Percentiles rank a stretch among this genome's conserved stretches.
These are phyloP conservation scores for Stratiolaelaps scimitus DNA, from an alignment of 1,140 invertebrate species.

Conservation along the genomic window DNA sequence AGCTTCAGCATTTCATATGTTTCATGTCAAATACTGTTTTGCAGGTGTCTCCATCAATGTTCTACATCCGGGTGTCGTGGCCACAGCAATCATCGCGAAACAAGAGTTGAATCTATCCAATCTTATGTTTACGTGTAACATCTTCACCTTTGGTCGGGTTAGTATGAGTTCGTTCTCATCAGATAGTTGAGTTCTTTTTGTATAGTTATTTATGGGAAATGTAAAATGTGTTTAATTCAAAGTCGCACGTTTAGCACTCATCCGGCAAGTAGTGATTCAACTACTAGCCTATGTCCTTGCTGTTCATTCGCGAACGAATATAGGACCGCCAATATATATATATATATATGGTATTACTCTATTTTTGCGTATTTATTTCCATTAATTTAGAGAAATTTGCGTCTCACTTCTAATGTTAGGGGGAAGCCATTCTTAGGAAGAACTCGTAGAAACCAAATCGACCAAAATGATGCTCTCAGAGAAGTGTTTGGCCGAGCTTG, in stretches of 20 bases:
- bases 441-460: too few relatives aligned
- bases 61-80: slow-evolving; percentile 11
- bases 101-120: neutral
- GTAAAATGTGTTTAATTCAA: neutral
- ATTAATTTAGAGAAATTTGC: too few relatives aligned
- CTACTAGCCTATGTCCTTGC: neutral
- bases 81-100: neutral
- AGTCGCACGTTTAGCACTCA: neutral
- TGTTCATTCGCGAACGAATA: neutral
- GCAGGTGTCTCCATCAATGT: neutral
- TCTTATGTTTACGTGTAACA: neutral
- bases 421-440: too few relatives aligned
- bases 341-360: too few relatives aligned
- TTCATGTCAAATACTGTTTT: neutral
- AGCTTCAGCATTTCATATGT: neutral
- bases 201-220: neutral
- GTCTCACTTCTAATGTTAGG: too few relatives aligned
- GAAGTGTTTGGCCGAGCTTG: too few relatives aligned
- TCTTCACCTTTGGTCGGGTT: neutral
- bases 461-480: too few relatives aligned
- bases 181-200: too few relatives aligned
- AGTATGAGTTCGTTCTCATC: too few relatives aligned
- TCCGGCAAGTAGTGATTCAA: too few relatives aligned
- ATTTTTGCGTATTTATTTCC: too few relatives aligned
- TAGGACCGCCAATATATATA: neutral